Evolutionary conservation across 2,113 vertebrate species (phyloP), one percentile per base, ranked within the genome.

Genomic region (Leucoraja erinaceus): DNA sequence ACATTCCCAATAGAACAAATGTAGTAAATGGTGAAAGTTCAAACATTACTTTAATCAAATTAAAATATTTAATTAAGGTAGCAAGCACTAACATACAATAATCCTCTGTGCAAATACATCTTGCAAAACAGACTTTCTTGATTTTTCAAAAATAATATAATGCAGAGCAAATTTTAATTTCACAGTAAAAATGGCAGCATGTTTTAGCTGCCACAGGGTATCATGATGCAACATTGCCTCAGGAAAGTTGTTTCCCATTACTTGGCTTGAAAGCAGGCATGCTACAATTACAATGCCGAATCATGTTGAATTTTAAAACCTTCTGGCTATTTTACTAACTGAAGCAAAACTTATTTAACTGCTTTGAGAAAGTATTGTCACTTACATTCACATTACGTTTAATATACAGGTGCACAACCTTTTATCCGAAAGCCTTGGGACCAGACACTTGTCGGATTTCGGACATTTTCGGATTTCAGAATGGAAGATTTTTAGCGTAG

Each of bases 281-380:
- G 31, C n/a, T 88, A 66, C 14, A 33, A 88, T 61, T 88, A 59
- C 83, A 66, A 63, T 16, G 28, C 63, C 16, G 83, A 56, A 88
- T 88, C 59, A 88, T 31, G n/a, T n/a, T 88, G 59, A 66, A 12
- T 31, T 88, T n/a, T 14, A 86, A 16, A 14, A 86, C 12, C 83
- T 88, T 11, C 83, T 88, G 59, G 83, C 28, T 61, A 63, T 88
- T 88, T 88, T 63, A 63, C 38, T 18, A 88, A 88, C 14, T 31
- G 63, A 88, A 63, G 83, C 83, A 66, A 61, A 88, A 88, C 59
- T 88, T 88, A 88, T 18, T 63, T 63, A 84, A 84, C 54, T 61
- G 56, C 11, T 84, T 61, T 61, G 9, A 84, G 7, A 61, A 84
- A 84, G 81, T 12, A 61, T 12, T 66, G 25, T 14, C 31, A 59